These are phyloP conservation scores for Spilosoma lubricipeda DNA, from an alignment of 2,888 invertebrate genomes.

Conservation along the genomic window DNA sequence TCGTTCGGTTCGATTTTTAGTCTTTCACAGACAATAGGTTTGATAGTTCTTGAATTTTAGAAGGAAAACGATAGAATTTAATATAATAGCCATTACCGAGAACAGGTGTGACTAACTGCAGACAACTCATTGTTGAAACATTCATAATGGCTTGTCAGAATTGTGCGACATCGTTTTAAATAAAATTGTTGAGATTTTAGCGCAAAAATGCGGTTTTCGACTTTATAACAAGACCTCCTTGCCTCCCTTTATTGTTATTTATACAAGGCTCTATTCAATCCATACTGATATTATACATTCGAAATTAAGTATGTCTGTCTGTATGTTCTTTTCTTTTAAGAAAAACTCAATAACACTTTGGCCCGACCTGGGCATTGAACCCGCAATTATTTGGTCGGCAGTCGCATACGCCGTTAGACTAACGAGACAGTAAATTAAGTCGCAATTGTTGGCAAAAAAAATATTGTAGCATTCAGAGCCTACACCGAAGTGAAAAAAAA, in stretches of 20 bases:
- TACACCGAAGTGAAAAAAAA: too few species aligned
- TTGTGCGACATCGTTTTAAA: background rate
- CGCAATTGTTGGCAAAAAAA: too few species aligned
- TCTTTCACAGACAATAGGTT: constrained; percentile 48
- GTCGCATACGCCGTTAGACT: too few species aligned
- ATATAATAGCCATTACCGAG: constrained; percentile 49
- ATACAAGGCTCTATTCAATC: background rate
- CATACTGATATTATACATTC: too few species aligned
- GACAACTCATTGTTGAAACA: constrained; percentile 54
- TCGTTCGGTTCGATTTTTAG: constrained; percentile 15
- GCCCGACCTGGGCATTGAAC: too few species aligned
- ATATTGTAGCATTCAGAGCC: too few species aligned
- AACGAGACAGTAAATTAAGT: too few species aligned
- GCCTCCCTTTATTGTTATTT: background rate
- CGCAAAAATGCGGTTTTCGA: background rate
- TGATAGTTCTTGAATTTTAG: constrained; percentile 38
- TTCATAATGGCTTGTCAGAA: constrained; percentile 45
- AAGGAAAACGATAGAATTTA: constrained; percentile 56
- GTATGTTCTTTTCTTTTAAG: too few species aligned
- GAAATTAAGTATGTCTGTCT: too few species aligned
- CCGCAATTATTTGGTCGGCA: too few species aligned
- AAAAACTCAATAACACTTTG: too few species aligned
- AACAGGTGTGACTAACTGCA: constrained; percentile 60
- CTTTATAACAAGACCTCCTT: background rate
- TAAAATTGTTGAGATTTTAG: background rate